Conservation (phyloP, 2,113 vertebrate species). For the Erinaceus europaeus region DNA sequence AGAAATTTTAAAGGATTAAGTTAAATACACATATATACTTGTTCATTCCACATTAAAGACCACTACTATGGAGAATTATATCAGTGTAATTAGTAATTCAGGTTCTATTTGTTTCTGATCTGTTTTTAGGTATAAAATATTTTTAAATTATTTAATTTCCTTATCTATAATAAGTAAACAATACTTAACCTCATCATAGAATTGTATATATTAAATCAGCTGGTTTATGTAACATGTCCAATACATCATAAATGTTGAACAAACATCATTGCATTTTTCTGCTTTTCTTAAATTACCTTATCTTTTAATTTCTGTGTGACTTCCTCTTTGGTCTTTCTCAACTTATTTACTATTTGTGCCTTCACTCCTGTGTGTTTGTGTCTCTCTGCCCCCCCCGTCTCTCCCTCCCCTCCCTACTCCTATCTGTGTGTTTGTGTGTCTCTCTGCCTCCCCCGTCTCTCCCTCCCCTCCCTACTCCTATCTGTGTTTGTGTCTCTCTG, state of each 20-base stretch:
- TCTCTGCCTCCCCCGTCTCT: too few relatives aligned
- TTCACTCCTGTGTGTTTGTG: slow-evolving; percentile 10
- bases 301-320: not conserved
- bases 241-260: not conserved
- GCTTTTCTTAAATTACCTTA: slow-evolving; percentile 9
- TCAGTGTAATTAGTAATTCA: not conserved
- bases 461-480: too few relatives aligned
- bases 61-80: not conserved
- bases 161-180: slow-evolving; percentile 26
- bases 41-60: not conserved
- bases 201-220: not conserved
- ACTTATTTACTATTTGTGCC: not conserved
- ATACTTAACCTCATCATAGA: not conserved
- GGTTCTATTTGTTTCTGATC: not conserved
- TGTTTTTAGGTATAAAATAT: not conserved
- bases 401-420: too few relatives aligned
- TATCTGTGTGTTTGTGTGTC: too few relatives aligned
- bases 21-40: not conserved
- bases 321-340: not conserved
- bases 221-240: not conserved
- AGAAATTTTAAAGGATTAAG: not conserved
- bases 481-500: too few relatives aligned
- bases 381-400: too few relatives aligned
- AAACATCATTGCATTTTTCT: not conserved
- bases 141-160: not conserved